These are phyloP conservation scores for Auanema freiburgensis DNA, from an alignment of 2,888 invertebrate genomes.

Conservation along the genomic window DNA sequence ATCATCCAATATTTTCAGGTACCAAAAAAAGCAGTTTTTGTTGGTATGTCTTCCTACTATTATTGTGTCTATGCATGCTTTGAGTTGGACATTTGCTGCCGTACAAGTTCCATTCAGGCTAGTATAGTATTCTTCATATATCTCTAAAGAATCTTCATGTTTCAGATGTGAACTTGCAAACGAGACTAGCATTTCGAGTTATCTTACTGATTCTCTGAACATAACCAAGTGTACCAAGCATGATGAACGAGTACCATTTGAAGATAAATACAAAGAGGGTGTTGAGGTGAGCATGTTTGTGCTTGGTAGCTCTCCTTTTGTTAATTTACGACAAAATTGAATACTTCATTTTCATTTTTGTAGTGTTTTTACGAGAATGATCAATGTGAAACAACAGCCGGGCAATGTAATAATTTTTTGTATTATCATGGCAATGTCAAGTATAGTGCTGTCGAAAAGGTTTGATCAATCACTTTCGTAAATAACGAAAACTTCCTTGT, in stretches of 20 bases:
- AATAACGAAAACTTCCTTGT: slow-evolving; percentile 3
- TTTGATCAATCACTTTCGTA: not conserved
- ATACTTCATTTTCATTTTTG: not conserved
- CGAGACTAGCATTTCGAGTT: slow-evolving; percentile 32
- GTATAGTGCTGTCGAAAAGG: too few relatives aligned
- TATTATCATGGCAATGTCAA: too few relatives aligned
- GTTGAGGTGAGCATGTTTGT: slow-evolving; percentile 24
- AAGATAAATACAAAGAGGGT: slow-evolving; percentile 21
- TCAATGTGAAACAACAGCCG: too few relatives aligned
- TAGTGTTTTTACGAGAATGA: not conserved
- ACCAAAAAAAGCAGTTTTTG: slow-evolving; percentile 57
- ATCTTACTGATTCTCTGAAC: slow-evolving; percentile 31
- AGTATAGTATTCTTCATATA: not conserved
- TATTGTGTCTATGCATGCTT: slow-evolving; percentile 62
- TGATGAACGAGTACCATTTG: slow-evolving; percentile 22
- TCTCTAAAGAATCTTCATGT: not conserved
- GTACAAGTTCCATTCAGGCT: slow-evolving; percentile 54
- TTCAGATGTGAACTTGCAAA: slow-evolving; percentile 47
- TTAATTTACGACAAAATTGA: not conserved
- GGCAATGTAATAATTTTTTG: too few relatives aligned
- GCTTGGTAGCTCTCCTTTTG: not conserved
- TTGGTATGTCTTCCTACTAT: slow-evolving; percentile 62
- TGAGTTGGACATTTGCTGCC: slow-evolving; percentile 64
- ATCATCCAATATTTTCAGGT: slow-evolving; percentile 16
- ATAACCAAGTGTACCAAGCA: slow-evolving; percentile 32